Evolutionary conservation across 2,888 invertebrate genomes (phyloP), one percentile per base, ranked within the genome.

Genomic region (Eutolmus rufibarbis): DNA sequence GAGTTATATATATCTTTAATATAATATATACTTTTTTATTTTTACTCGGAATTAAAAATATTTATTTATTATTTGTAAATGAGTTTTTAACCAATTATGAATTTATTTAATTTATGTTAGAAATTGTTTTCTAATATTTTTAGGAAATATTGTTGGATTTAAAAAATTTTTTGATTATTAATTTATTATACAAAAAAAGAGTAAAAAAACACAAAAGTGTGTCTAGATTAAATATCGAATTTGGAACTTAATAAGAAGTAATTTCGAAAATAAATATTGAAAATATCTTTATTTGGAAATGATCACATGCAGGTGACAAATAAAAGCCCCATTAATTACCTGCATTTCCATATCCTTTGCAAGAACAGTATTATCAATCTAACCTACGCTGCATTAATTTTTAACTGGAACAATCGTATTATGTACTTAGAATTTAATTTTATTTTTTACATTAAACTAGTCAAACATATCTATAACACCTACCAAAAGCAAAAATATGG

Each of bases 381-480:
- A 19, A 51, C 19, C 5, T 51, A 1, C 8, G 28, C 14, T 74
- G 28, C 34, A 31, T 14, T 74, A 23, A 66, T 23, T 66, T 28
- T 28, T 9, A 23, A 23, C 56, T 5, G 14, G 8, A 66, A 12
- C 12, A 14, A 28, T 66, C 5, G 43, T 28, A 28, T n/a, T 14
- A 46, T 46, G n/a, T 14, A 14, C 43, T 43, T 14, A 46, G 43
- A 66, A 9, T 14, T 66, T 9, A 66, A 12, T 66, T 66, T 28
- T 66, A 66, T 28, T 28, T 66, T 23, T 66, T 23, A 66, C 9
- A 23, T 23, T 23, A 66, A 40, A 66, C 28, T 23, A 66, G 19
- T 66, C 28, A 66, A 66, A 66, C 82, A 82, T 82, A 82, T 82
- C 82, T 34, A 19, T 43, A 82, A 57, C 8, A 82, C 34, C 66